These are phyloP conservation scores for Threskiornis aethiopicus DNA, from an alignment of 2,797 vertebrate species.

Conservation along the genomic window DNA sequence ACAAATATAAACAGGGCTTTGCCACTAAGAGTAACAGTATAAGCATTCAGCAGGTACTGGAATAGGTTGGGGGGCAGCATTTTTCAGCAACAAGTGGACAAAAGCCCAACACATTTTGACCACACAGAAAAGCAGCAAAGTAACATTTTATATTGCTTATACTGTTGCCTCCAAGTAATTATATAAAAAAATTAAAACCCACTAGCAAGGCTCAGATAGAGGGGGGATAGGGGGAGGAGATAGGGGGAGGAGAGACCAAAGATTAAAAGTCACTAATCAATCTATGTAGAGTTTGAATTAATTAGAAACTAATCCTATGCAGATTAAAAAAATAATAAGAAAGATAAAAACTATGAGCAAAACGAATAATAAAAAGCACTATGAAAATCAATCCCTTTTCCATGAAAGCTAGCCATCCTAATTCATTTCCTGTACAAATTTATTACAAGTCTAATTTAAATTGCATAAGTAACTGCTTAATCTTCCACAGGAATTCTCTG, in stretches of 20 bases:
- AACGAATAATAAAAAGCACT: neutral
- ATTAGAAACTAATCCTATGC: conserved; percentile 9
- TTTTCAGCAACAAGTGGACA: neutral
- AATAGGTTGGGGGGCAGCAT: neutral
- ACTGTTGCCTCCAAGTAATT: neutral
- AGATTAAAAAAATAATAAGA: neutral
- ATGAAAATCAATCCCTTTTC: neutral
- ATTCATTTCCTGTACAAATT: conserved; percentile 35
- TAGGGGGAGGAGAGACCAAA: neutral
- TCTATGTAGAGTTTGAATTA: neutral
- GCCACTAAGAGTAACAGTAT: neutral
- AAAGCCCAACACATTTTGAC: neutral
- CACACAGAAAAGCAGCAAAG: neutral
- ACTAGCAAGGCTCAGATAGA: neutral
- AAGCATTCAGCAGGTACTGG: neutral
- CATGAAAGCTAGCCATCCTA: neutral
- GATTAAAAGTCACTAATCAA: conserved; percentile 17
- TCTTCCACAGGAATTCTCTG: conserved; percentile 11
- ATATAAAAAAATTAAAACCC: neutral
- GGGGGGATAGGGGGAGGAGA: too few species aligned
- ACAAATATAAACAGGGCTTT: neutral
- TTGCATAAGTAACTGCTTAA: neutral
- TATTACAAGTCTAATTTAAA: conserved; percentile 38
- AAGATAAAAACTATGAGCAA: neutral
- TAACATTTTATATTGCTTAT: neutral